phyloP scores from a whole-genome alignment of 2,888 invertebrate species.

The Torymus tubicola region DNA sequence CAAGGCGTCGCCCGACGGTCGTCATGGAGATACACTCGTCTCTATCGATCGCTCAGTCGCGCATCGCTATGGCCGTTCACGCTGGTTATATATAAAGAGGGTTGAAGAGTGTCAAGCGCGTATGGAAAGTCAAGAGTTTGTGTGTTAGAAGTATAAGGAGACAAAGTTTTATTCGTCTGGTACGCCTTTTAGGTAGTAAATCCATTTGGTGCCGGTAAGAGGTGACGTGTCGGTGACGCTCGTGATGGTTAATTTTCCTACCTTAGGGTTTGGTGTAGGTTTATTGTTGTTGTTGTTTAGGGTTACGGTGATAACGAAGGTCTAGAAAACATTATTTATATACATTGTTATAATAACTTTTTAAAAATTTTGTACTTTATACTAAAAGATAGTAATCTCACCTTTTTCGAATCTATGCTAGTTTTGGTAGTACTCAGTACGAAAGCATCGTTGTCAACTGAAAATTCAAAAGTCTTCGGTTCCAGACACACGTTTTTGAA shows the following conservation, averaged over 20 bases:
- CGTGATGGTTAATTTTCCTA: constrained; percentile 34
- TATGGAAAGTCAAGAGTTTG: too few relatives aligned
- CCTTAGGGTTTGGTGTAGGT: neutral
- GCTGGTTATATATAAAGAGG: too few relatives aligned
- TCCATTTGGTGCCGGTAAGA: constrained; percentile 36
- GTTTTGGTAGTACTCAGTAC: constrained; percentile 38
- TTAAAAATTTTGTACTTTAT: too few relatives aligned
- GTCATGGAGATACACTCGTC: constrained; percentile 48
- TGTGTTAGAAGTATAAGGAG: too few relatives aligned
- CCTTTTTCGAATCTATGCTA: constrained; percentile 63
- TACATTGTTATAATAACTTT: too few relatives aligned
- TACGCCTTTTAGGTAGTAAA: constrained; percentile 42
- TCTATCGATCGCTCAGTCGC: too few relatives aligned
- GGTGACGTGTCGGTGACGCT: neutral
- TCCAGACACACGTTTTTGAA: constrained; percentile 67
- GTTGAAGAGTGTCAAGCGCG: too few relatives aligned
- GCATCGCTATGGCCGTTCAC: too few relatives aligned
- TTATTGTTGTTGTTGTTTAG: neutral
- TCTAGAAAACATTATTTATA: neutral
- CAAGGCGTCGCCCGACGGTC: constrained; percentile 45
- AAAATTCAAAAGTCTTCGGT: constrained; percentile 62
- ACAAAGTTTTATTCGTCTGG: neutral
- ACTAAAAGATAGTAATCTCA: constrained; percentile 43
- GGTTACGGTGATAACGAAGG: neutral
- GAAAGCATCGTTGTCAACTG: constrained; percentile 62